A percentile compares a stretch with the other conserved stretches of the same genome.
These are phyloP conservation scores for Netelia virgata DNA, from an alignment of 2,888 invertebrate species.

Conservation along the genomic window DNA sequence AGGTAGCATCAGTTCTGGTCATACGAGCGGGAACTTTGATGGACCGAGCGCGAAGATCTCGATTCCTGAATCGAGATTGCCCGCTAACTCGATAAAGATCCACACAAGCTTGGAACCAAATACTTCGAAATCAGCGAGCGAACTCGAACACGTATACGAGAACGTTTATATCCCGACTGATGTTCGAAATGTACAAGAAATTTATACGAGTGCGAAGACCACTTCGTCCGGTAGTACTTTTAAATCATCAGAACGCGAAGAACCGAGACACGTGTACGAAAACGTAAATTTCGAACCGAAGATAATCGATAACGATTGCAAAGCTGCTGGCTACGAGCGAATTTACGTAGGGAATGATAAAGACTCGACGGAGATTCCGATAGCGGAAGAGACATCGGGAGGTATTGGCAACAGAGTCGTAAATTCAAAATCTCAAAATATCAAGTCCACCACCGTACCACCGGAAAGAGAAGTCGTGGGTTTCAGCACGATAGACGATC, in stretches of 20 bases:
- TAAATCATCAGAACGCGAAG: constrained; percentile 54
- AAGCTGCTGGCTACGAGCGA: constrained; percentile 70
- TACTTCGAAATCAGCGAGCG: constrained; percentile 31
- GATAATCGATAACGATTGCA: constrained; percentile 74
- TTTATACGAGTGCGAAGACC: constrained; percentile 53
- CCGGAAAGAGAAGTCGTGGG: constrained; percentile 75
- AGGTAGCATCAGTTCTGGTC: constrained; percentile 19
- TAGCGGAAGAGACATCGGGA: constrained; percentile 20
- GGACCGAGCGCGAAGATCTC: neutral
- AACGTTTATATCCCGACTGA: constrained; percentile 78
- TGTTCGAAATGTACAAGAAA: constrained; percentile 72
- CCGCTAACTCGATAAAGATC: neutral
- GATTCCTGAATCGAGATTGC: constrained; percentile 4
- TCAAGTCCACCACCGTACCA: constrained; percentile 28
- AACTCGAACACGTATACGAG: constrained; percentile 76
- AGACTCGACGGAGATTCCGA: neutral
- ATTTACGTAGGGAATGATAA: constrained; percentile 21
- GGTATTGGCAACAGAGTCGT: constrained; percentile 8
- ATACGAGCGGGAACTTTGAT: neutral
- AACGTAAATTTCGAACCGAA: constrained; percentile 75
- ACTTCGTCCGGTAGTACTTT: constrained; percentile 35
- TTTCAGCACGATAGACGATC: constrained; percentile 80
- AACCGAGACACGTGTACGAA: constrained; percentile 75
- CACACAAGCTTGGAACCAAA: neutral
- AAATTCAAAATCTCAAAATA: constrained; percentile 62